Conservation (phyloP, 1,140 invertebrate genomes). For the Trialeurodes vaporariorum region DNA sequence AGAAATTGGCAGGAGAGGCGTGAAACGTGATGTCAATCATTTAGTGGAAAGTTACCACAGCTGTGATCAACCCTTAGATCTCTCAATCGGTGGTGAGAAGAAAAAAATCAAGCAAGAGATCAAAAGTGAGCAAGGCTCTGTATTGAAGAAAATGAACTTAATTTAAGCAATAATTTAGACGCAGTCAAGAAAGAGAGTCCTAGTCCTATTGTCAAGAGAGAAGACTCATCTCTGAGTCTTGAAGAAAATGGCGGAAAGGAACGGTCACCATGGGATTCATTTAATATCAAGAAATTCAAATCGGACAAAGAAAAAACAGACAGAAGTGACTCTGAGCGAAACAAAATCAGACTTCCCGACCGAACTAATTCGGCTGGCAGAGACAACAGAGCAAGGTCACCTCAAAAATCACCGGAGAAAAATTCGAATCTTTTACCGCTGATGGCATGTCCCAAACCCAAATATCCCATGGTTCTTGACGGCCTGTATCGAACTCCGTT, state of each 20-base stretch:
- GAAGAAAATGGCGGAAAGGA: too few relatives aligned
- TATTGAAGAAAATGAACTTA: not conserved
- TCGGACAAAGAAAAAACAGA: not conserved
- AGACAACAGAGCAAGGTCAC: not conserved
- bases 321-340: not conserved
- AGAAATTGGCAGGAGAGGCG: slow-evolving; percentile 1
- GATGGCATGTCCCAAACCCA: slow-evolving; percentile 64
- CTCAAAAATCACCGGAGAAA: not conserved
- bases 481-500: slow-evolving; percentile 51
- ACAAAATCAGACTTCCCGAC: too few relatives aligned
- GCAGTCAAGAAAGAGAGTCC: not conserved
- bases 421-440: slow-evolving; percentile 33
- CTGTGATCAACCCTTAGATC: slow-evolving; percentile 11
- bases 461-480: slow-evolving; percentile 63
- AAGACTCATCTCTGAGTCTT: not conserved
- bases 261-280: not conserved
- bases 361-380: not conserved
- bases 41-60: not conserved
- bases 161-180: not conserved
- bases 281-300: not conserved
- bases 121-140: too few relatives aligned
- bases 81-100: too few relatives aligned
- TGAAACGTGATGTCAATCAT: not conserved
- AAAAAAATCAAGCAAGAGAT: too few relatives aligned
- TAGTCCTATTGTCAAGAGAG: too few relatives aligned